These are phyloP conservation scores for Plotosus lineatus DNA, from an alignment of 2,113 vertebrate species.

Conservation along the genomic window DNA sequence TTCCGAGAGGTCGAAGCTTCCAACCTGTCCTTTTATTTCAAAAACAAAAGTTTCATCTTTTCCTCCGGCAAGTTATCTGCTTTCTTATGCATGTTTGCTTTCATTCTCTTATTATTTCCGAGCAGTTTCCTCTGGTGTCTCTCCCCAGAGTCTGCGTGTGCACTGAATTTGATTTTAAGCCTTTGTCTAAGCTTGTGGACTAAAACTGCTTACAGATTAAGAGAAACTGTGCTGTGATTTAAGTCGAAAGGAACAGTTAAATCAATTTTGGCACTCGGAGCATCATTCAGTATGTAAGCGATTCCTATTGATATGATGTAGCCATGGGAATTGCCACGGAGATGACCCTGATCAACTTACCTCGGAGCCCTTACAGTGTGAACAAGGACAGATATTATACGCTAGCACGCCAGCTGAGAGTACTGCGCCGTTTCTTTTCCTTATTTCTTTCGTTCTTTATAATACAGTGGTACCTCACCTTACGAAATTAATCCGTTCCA, in stretches of 20 bases:
- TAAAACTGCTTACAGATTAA: slow-evolving; percentile 11
- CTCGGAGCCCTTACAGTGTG: not conserved
- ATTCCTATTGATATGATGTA: not conserved
- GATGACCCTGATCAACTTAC: slow-evolving; percentile 4
- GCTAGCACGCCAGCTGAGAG: not conserved
- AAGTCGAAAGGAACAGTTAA: slow-evolving; percentile 14
- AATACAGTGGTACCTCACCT: too few relatives aligned
- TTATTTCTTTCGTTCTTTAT: slow-evolving; percentile 50
- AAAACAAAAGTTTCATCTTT: slow-evolving; percentile 63
- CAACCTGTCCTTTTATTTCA: slow-evolving; percentile 59
- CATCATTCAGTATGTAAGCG: not conserved
- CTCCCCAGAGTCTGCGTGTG: slow-evolving; percentile 59
- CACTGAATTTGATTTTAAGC: slow-evolving; percentile 63
- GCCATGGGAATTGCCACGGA: not conserved
- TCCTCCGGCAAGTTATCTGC: slow-evolving; percentile 69
- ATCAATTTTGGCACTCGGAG: not conserved
- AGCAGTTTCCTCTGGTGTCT: slow-evolving; percentile 54
- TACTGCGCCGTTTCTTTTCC: slow-evolving; percentile 32
- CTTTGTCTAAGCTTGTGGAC: slow-evolving; percentile 26
- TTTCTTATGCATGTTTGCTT: slow-evolving; percentile 69
- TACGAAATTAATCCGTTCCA: too few relatives aligned
- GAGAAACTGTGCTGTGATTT: slow-evolving; percentile 13
- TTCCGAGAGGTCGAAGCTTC: slow-evolving; percentile 56
- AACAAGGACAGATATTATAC: not conserved
- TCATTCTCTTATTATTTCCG: slow-evolving; percentile 68